Percentiles rank a stretch among this genome's conserved stretches.
Evolutionary conservation across 2,888 invertebrate species (phyloP).

Genomic region (Baccha elongata): DNA sequence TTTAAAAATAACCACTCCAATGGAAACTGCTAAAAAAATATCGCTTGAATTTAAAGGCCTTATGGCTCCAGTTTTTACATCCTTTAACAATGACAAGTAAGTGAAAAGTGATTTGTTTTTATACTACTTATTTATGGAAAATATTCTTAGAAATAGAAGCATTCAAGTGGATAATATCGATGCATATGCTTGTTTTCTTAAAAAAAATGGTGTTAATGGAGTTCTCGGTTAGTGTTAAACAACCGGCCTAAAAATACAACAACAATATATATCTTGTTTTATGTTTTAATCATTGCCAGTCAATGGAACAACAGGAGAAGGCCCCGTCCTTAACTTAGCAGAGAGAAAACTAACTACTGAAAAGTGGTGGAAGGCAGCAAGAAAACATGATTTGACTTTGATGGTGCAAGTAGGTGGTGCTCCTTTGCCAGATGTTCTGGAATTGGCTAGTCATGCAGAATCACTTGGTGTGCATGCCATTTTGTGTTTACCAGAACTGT

Average conservation of each 20-base stretch:
- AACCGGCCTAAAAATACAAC: background rate
- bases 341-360: constrained; percentile 88
- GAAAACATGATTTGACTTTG: constrained; percentile 84
- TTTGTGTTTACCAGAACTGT: constrained; percentile 89
- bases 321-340: constrained; percentile 85
- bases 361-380: constrained; percentile 85
- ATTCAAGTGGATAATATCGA: constrained; percentile 84
- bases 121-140: background rate
- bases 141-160: constrained; percentile 78
- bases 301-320: constrained; percentile 92
- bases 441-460: constrained; percentile 87
- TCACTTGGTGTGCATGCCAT: constrained; percentile 86
- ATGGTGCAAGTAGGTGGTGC: constrained; percentile 90
- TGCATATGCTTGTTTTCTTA: constrained; percentile 86
- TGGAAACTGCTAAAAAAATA: constrained; percentile 22
- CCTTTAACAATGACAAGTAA: constrained; percentile 85
- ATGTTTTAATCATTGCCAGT: constrained; percentile 84
- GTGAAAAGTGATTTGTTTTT: constrained; percentile 48
- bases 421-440: constrained; percentile 86
- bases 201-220: constrained; percentile 85
- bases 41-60: constrained; percentile 84
- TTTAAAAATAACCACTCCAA: too few relatives aligned
- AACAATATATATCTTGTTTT: background rate
- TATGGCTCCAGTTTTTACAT: constrained; percentile 88
- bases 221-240: constrained; percentile 84